Conservation (phyloP, 2,888 invertebrate species). For the Cecidostiba fungosa region DNA sequence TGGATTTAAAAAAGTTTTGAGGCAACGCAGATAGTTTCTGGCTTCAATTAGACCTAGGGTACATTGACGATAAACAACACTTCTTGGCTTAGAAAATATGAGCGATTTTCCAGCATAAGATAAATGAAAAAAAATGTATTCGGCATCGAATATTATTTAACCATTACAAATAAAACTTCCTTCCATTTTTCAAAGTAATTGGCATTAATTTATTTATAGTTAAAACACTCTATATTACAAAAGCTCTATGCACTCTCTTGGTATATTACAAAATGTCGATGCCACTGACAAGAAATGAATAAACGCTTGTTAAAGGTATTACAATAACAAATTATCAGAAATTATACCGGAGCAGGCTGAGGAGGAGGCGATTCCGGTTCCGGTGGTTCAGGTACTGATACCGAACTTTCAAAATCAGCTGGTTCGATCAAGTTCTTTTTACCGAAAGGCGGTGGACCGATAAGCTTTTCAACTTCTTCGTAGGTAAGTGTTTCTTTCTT, state of each 20-base stretch:
- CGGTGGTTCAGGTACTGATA: slow-evolving; percentile 61
- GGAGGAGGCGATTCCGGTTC: slow-evolving; percentile 63
- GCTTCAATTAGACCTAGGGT: slow-evolving; percentile 39
- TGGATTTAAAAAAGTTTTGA: slow-evolving; percentile 1
- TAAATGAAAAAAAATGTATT: slow-evolving; percentile 57
- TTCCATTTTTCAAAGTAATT: slow-evolving; percentile 60
- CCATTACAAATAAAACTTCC: slow-evolving; percentile 61
- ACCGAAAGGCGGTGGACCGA: slow-evolving; percentile 93
- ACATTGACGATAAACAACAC: slow-evolving; percentile 10
- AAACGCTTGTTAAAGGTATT: slow-evolving; percentile 7
- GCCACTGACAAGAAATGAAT: background rate
- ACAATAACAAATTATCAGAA: background rate
- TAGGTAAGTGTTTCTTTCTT: slow-evolving; percentile 96
- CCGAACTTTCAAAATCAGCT: slow-evolving; percentile 86
- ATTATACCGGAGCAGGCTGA: slow-evolving; percentile 58
- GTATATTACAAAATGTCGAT: slow-evolving; percentile 48
- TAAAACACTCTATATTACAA: slow-evolving; percentile 57
- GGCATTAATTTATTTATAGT: slow-evolving; percentile 49
- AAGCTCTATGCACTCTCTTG: slow-evolving; percentile 12
- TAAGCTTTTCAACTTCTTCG: slow-evolving; percentile 91
- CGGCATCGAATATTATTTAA: slow-evolving; percentile 47
- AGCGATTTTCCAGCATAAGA: slow-evolving; percentile 9
- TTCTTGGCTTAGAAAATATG: background rate
- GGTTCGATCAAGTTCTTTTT: slow-evolving; percentile 88
- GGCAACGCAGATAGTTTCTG: slow-evolving; percentile 36